Base-by-base conservation (phyloP, 1,140 invertebrate genomes). In the Archivesica marissinica region DNA sequence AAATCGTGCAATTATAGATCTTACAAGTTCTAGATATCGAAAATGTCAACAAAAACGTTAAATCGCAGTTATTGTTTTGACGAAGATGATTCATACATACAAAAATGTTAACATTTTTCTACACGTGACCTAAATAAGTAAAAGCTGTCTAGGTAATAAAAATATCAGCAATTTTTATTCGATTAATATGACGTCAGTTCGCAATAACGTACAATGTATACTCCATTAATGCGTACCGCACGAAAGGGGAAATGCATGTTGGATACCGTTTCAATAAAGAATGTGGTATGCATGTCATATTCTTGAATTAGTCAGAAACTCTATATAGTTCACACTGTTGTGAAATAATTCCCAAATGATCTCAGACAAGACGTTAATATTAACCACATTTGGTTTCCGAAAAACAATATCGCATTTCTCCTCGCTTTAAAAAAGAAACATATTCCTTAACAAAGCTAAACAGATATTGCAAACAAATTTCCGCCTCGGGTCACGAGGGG, bases 371-470 rank as follows among this genome's bases (percentile, higher is more conserved):
- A 76, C 3, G 52, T 76, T 76, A 35, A 39, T 39, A 76, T 39
- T 54, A 47, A 38, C 30, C 79, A 72, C 47, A 30, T 54, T 50
- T 41, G 61, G 33, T 59, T 33, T 54, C 17, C 70, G 41, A 33
- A 38, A 59, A 75, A 72, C 80, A 59, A 61, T 61, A 35, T 70
- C 54, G 41, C 54, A 50, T 72, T 75, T 83, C 80, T n/a, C 52
- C 41, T 75, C 41, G 23, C n/a, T 61, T 83, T 83, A 83, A 59
- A 75, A n/a, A n/a, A 83, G 33, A 83, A 75, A 74, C 80, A 83
- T 83, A 83, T 83, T 83, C 70, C 75, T 52, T 85, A 66, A 77
- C 82, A 61, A 76, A 64, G 74, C 44, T 39, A 77, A 85, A 85
- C 82, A 77, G 80, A 85, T 76, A 85, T 77, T 76, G 82, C 47